Percentiles rank a stretch among this genome's conserved stretches.
These are phyloP conservation scores for Cheilinus undulatus DNA, from an alignment of 2,113 vertebrate genomes.

Conservation along the genomic window DNA sequence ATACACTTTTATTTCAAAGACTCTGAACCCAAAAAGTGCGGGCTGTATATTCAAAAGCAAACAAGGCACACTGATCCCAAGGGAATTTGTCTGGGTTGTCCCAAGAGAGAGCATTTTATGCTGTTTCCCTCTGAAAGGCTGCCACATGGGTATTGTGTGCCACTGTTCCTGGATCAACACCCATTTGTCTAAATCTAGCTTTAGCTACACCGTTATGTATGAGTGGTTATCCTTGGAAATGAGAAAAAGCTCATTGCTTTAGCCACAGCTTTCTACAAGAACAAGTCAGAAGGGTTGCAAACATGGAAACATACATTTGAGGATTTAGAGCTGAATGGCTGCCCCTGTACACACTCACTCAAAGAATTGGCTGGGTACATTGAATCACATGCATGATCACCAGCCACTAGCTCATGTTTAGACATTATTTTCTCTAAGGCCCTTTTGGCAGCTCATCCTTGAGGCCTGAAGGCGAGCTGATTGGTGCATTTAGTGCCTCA, in stretches of 20 bases:
- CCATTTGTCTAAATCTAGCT: conserved; percentile 34
- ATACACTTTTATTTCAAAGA: neutral
- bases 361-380: neutral
- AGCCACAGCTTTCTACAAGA: neutral
- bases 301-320: neutral
- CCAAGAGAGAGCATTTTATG: conserved; percentile 8
- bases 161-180: conserved; percentile 24
- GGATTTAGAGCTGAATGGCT: neutral
- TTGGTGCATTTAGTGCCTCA: conserved; percentile 27
- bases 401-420: conserved; percentile 40
- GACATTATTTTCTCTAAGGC: conserved; percentile 25
- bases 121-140: conserved; percentile 20
- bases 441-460: conserved; percentile 6
- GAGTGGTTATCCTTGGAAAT: conserved; percentile 16
- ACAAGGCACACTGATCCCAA: conserved; percentile 8
- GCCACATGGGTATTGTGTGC: conserved; percentile 26
- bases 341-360: neutral
- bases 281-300: neutral
- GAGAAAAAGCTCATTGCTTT: conserved; percentile 14
- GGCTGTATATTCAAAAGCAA: conserved; percentile 1
- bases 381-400: conserved; percentile 41
- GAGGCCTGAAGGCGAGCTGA: conserved; percentile 14
- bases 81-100: conserved; percentile 5
- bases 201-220: conserved; percentile 1
- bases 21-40: neutral